phyloP scores from a whole-genome alignment of 2,888 invertebrate genomes.

The Polylopha cassiicola region DNA sequence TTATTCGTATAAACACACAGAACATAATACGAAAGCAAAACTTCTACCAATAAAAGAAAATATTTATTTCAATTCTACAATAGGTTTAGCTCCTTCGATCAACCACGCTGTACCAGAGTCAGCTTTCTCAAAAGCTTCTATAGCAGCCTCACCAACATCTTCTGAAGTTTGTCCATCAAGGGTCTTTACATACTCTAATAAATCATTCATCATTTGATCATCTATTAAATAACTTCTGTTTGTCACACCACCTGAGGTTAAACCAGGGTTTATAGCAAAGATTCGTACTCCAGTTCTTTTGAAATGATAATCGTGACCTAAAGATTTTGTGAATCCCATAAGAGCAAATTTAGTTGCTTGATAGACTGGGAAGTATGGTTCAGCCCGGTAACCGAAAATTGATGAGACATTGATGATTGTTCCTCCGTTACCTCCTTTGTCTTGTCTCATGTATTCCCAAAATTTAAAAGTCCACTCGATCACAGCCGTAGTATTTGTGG shows the following conservation, averaged over 20 bases:
- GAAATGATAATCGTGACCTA: conserved; percentile 61
- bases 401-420: conserved; percentile 81
- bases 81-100: conserved; percentile 58
- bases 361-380: conserved; percentile 75
- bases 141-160: conserved; percentile 42
- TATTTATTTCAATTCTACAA: conserved; percentile 36
- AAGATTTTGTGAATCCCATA: conserved; percentile 67
- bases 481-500: conserved; percentile 51
- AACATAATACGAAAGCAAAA: too few species aligned
- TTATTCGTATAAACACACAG: too few species aligned
- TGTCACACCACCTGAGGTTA: conserved; percentile 57
- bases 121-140: conserved; percentile 49
- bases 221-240: conserved; percentile 24
- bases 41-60: too few species aligned
- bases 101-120: conserved; percentile 74
- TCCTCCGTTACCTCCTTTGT: conserved; percentile 77
- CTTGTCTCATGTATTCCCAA: conserved; percentile 76
- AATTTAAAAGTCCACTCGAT: conserved; percentile 68
- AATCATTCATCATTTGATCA: conserved; percentile 27
- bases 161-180: conserved; percentile 44
- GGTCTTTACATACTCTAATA: conserved; percentile 28
- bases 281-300: conserved; percentile 69
- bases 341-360: conserved; percentile 78
- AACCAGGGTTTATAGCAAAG: conserved; percentile 73
- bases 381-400: conserved; percentile 72